phyloP scores from a whole-genome alignment of 1,140 invertebrate species.

The Caenorhabditis brenneri region DNA sequence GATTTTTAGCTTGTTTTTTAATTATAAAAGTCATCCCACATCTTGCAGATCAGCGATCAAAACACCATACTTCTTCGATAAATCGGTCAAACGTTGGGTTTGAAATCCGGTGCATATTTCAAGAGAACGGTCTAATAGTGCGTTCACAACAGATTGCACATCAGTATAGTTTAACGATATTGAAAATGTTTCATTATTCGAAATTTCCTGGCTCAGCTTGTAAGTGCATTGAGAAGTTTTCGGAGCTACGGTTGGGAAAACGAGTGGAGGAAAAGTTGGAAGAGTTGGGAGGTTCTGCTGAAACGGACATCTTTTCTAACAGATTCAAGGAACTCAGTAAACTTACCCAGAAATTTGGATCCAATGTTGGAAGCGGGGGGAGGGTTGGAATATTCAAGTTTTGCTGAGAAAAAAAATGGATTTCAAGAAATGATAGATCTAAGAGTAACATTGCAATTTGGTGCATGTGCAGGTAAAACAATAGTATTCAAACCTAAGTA shows the following conservation, averaged over 20 bases:
- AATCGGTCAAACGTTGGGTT: not conserved
- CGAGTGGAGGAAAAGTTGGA: not conserved
- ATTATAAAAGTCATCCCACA: not conserved
- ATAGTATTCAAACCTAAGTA: no score
- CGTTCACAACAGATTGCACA: not conserved
- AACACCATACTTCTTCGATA: not conserved
- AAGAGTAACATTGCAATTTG: no score
- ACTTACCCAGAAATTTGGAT: conserved; percentile 1
- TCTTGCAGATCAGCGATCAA: not conserved
- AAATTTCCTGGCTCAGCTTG: conserved; percentile 1
- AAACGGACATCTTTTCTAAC: no score
- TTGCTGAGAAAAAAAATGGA: not conserved
- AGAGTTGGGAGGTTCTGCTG: not conserved
- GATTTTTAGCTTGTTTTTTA: not conserved
- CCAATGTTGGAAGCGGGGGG: not conserved
- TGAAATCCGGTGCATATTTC: not conserved
- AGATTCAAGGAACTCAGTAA: not conserved
- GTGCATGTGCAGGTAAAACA: no score
- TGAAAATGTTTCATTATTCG: not conserved
- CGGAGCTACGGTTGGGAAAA: not conserved
- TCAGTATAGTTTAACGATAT: not conserved
- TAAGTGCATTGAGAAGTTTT: not conserved
- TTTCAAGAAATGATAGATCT: not conserved
- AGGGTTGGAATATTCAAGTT: not conserved
- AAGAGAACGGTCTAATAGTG: not conserved